A percentile compares a stretch with the other conserved stretches of the same genome.
Evolutionary conservation across 2,888 invertebrate species (phyloP).

Genomic region (Chorisops tibialis): DNA sequence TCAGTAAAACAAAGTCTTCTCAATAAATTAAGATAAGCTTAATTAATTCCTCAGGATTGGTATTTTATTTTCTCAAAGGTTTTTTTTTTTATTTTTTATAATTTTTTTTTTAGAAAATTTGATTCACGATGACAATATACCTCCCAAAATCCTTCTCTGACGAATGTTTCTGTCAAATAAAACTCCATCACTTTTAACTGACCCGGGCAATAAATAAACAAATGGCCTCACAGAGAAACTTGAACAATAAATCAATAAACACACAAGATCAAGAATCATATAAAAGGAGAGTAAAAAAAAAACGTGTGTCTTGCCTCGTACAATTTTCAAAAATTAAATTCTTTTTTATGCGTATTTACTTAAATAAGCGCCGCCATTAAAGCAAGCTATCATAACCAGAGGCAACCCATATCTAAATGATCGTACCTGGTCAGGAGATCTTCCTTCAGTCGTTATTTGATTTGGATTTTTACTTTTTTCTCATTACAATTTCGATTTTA

Average conservation of each 20-base stretch:
- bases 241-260: slow-evolving; percentile 23
- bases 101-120: slow-evolving; percentile 6
- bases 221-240: slow-evolving; percentile 12
- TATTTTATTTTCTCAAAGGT: too few relatives aligned
- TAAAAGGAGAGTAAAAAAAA: slow-evolving; percentile 18
- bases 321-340: neutral
- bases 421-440: neutral
- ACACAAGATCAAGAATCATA: slow-evolving; percentile 18
- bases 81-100: too few relatives aligned
- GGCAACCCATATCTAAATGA: neutral
- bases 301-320: slow-evolving; percentile 4
- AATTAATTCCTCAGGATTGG: slow-evolving; percentile 13
- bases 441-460: too few relatives aligned
- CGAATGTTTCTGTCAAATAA: neutral
- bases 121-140: slow-evolving; percentile 22
- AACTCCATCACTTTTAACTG: neutral
- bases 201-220: slow-evolving; percentile 6
- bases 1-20: slow-evolving; percentile 6
- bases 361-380: slow-evolving; percentile 17
- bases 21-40: slow-evolving; percentile 10
- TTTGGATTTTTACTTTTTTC: too few relatives aligned
- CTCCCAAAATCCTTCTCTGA: slow-evolving; percentile 4
- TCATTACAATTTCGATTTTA: slow-evolving; percentile 19
- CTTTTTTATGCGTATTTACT: neutral
- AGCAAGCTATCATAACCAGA: slow-evolving; percentile 12